Conservation (phyloP, 2,797 vertebrate species). For the Hemitrygon akajei region DNA sequence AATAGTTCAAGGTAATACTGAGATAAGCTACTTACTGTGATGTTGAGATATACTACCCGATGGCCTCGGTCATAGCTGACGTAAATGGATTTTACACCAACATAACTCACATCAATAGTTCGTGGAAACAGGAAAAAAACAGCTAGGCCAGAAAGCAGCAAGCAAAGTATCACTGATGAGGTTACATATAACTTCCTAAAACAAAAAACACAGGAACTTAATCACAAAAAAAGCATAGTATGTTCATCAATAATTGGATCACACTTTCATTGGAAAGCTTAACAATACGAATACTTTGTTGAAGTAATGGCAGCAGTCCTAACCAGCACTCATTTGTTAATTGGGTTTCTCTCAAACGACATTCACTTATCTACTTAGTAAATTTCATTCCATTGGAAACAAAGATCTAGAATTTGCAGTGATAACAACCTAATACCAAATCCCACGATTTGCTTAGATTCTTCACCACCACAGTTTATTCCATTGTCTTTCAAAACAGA, state of each 20-base stretch:
- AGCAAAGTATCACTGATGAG: conserved; percentile 79
- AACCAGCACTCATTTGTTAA: neutral
- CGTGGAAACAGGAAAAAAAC: conserved; percentile 96
- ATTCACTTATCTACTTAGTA: neutral
- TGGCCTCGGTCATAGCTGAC: conserved; percentile 74
- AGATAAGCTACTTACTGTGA: conserved; percentile 92
- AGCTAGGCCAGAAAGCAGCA: conserved; percentile 85
- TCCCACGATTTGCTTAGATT: neutral
- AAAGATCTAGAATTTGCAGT: no score
- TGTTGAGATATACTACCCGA: conserved; percentile 83
- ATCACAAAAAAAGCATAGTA: neutral
- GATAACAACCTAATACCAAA: neutral
- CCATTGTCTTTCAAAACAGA: no score
- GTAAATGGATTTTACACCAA: conserved; percentile 86
- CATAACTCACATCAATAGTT: conserved; percentile 84
- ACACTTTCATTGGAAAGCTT: neutral
- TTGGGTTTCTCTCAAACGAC: no score
- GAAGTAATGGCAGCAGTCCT: neutral
- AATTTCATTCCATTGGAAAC: neutral
- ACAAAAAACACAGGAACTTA: conserved; percentile 16
- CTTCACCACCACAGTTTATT: no score
- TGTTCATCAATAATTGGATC: neutral
- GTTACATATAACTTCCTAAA: conserved; percentile 91
- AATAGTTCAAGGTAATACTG: conserved; percentile 64
- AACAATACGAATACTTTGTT: neutral